Evolutionary conservation across 2,113 vertebrate genomes (phyloP).

Genomic region (Ibidorhyncha struthersii): DNA sequence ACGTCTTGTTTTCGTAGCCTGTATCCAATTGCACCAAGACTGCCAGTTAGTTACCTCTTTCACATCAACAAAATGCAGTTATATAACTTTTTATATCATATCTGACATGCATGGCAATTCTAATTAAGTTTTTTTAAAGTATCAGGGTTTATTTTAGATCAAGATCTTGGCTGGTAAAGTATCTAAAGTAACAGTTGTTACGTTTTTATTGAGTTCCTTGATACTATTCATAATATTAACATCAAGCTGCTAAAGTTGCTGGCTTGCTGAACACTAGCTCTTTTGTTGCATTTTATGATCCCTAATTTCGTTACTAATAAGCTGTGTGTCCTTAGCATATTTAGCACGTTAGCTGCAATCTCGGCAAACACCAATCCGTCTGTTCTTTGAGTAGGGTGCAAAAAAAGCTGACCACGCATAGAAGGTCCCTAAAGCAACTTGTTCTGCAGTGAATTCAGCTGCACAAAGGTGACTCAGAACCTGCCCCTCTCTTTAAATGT

Average conservation of each 20-base stretch:
- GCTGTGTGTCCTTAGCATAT: background rate
- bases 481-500: background rate
- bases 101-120: background rate
- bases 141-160: conserved; percentile 36
- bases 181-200: background rate
- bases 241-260: background rate
- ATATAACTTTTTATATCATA: conserved; percentile 19
- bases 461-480: background rate
- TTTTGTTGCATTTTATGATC: conserved; percentile 42
- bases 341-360: conserved; percentile 6
- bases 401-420: conserved; percentile 15
- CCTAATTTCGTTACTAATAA: conserved; percentile 45
- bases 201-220: conserved; percentile 3
- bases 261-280: conserved; percentile 15
- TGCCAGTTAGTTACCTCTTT: background rate
- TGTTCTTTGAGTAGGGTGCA: conserved; percentile 14
- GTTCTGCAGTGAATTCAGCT: background rate
- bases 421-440: conserved; percentile 15
- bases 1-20: background rate
- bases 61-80: background rate
- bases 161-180: conserved; percentile 6
- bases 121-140: conserved; percentile 40
- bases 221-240: background rate
- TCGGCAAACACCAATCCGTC: background rate
- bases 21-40: background rate